Conservation (phyloP, 2,797 vertebrate genomes). For the Menidia menidia region DNA sequence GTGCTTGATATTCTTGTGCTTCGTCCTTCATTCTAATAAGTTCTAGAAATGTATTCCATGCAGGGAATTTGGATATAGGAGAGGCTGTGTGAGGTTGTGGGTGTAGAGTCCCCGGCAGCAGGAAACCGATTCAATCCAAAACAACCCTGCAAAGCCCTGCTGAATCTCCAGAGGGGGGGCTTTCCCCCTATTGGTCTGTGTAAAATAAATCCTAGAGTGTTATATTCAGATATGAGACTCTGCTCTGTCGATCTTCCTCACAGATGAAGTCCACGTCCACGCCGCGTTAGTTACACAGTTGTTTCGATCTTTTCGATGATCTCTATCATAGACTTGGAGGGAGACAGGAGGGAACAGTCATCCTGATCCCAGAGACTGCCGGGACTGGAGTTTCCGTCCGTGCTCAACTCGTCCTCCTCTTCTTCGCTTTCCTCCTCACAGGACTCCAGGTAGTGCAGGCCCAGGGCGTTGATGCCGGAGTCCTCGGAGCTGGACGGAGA, state of each 20-base stretch:
- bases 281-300: conserved; percentile 86
- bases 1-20: conserved; percentile 67
- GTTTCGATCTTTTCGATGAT: conserved; percentile 99
- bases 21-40: conserved; percentile 43
- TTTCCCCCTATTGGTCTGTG: conserved; percentile 36
- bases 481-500: conserved; percentile 97
- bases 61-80: conserved; percentile 44
- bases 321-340: conserved; percentile 94
- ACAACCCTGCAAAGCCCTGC: conserved; percentile 30
- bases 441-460: conserved; percentile 92
- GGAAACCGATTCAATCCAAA: conserved; percentile 47
- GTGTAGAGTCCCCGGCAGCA: conserved; percentile 53
- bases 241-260: conserved; percentile 25
- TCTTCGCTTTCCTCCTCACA: conserved; percentile 88
- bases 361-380: conserved; percentile 95
- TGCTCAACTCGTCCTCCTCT: conserved; percentile 83
- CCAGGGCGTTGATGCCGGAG: conserved; percentile 95
- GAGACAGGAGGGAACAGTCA: conserved; percentile 91
- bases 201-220: conserved; percentile 38
- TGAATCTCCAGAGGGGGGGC: background rate
- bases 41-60: conserved; percentile 66
- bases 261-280: conserved; percentile 19
- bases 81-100: conserved; percentile 54
- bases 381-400: conserved; percentile 87
- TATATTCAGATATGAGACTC: conserved; percentile 13